A percentile compares a stretch with the other conserved stretches of the same genome.
phyloP scores from a whole-genome alignment of 2,888 invertebrate genomes.

The Meiosimyza decipiens region DNA sequence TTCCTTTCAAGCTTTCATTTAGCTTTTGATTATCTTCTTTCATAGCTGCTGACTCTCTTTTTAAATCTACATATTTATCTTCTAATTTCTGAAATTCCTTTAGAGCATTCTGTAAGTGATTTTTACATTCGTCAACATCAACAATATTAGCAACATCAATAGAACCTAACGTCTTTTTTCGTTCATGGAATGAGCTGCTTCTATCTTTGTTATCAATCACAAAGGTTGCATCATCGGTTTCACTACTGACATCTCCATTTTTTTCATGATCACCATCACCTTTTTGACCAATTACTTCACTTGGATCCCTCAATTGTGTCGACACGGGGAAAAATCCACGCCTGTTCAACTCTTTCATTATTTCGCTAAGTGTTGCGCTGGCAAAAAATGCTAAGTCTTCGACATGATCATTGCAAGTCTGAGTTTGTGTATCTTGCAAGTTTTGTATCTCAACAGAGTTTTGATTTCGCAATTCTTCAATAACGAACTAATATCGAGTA shows the following conservation, averaged over 20 bases:
- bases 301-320: constrained; percentile 3
- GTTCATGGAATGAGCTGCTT: too few species aligned
- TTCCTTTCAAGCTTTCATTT: constrained; percentile 39
- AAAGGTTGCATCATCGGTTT: too few species aligned
- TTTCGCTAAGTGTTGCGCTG: constrained; percentile 55
- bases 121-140: constrained; percentile 26
- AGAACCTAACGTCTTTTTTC: too few species aligned
- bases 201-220: too few species aligned
- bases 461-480: constrained; percentile 50
- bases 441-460: constrained; percentile 38
- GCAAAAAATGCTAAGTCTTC: constrained; percentile 59
- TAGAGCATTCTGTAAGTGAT: constrained; percentile 30
- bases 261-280: background rate
- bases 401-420: constrained; percentile 49
- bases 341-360: constrained; percentile 56
- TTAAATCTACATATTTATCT: constrained; percentile 43
- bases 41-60: constrained; percentile 32
- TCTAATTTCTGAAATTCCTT: constrained; percentile 38
- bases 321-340: constrained; percentile 42
- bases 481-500: constrained; percentile 46
- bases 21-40: constrained; percentile 48
- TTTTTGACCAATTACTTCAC: background rate
- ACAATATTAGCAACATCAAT: background rate
- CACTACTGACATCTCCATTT: background rate
- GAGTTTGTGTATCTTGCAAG: constrained; percentile 49